Evolutionary conservation across 1,140 invertebrate genomes (phyloP).

Genomic region (Drosophila repletoides): DNA sequence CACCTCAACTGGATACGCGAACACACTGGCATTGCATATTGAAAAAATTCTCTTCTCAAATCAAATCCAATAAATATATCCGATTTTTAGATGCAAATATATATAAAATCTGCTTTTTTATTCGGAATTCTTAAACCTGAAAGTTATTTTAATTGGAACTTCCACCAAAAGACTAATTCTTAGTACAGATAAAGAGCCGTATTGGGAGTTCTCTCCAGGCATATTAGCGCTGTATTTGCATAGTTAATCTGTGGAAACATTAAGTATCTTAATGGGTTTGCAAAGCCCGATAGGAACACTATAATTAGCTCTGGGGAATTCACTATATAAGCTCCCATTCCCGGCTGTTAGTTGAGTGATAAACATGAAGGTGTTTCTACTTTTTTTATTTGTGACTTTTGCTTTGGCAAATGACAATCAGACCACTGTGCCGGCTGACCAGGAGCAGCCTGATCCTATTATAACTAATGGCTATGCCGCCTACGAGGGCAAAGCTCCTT

Average conservation of each 20-base stretch:
- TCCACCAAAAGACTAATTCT: no score
- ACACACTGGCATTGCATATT: slow-evolving; percentile 38
- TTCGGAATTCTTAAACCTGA: no score
- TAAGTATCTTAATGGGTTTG: not conserved
- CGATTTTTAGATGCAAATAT: no score
- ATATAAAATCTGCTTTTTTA: not conserved
- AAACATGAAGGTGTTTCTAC: slow-evolving; percentile 41
- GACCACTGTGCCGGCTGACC: not conserved
- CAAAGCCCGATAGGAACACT: no score
- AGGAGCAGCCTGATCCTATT: slow-evolving; percentile 13
- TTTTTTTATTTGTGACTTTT: slow-evolving; percentile 21
- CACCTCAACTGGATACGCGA: slow-evolving; percentile 44
- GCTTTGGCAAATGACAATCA: slow-evolving; percentile 22
- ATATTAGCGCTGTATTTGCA: no score
- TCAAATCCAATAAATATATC: no score
- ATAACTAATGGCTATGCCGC: slow-evolving; percentile 63
- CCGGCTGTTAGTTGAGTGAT: not conserved
- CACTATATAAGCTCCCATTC: not conserved
- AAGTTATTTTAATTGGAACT: no score
- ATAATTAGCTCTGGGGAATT: not conserved
- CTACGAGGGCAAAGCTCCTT: slow-evolving; percentile 82
- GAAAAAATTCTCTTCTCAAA: not conserved
- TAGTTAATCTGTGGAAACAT: not conserved
- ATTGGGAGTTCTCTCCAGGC: no score
- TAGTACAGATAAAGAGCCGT: no score